phyloP scores from a whole-genome alignment of 2,113 vertebrate genomes.

The Sterna hirundo region DNA sequence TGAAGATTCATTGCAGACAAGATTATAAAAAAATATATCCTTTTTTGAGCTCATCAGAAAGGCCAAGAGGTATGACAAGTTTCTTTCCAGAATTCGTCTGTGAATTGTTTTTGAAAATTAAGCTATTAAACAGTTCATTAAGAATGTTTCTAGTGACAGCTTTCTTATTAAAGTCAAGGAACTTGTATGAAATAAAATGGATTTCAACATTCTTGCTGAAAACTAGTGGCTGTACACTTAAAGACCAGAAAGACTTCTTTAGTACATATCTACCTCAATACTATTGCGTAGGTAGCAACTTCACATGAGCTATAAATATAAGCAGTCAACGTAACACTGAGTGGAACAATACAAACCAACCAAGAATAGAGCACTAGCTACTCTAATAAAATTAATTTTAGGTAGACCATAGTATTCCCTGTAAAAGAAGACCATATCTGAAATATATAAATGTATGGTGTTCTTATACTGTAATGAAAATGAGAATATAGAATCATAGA shows the following conservation, averaged over 20 bases:
- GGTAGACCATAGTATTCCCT: neutral
- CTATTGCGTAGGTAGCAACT: neutral
- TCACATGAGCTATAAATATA: neutral
- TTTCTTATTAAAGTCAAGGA: neutral
- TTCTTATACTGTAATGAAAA: neutral
- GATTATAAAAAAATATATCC: neutral
- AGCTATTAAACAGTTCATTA: neutral
- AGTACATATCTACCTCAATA: neutral
- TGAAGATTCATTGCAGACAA: neutral
- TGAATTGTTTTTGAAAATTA: neutral
- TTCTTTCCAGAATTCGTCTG: neutral
- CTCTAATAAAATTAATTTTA: neutral
- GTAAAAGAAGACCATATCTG: neutral
- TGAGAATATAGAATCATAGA: neutral
- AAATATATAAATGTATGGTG: neutral
- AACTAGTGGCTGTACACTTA: neutral
- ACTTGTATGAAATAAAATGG: neutral
- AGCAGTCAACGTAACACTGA: neutral
- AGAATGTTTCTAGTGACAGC: neutral
- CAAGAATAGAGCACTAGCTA: neutral
- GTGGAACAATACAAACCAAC: neutral
- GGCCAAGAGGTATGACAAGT: neutral
- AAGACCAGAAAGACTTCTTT: neutral
- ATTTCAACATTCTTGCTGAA: neutral
- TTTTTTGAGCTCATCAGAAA: neutral